These are phyloP conservation scores for Sula dactylatra DNA, from an alignment of 2,113 vertebrate species.

Conservation along the genomic window DNA sequence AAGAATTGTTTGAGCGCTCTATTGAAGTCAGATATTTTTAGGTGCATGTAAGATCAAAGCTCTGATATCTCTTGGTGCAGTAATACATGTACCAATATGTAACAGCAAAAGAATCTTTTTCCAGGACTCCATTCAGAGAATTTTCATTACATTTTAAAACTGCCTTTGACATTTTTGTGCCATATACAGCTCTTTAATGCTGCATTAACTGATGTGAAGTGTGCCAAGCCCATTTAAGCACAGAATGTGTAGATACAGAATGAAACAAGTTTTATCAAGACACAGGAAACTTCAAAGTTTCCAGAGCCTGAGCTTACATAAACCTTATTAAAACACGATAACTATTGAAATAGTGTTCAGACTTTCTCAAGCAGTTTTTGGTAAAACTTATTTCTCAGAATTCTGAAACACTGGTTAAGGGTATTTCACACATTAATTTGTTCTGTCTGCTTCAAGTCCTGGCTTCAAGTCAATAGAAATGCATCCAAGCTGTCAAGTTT, in stretches of 20 bases:
- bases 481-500: conserved; percentile 67
- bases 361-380: conserved; percentile 25
- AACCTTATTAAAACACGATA: conserved; percentile 45
- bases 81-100: conserved; percentile 52
- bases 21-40: conserved; percentile 61
- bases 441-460: conserved; percentile 60
- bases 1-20: conserved; percentile 58
- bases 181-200: conserved; percentile 29
- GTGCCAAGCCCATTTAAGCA: conserved; percentile 24
- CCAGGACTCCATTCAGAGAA: conserved; percentile 49
- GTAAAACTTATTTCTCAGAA: conserved; percentile 40
- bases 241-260: neutral
- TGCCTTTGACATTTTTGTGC: conserved; percentile 52
- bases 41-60: conserved; percentile 48
- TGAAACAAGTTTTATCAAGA: conserved; percentile 48
- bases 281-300: conserved; percentile 36
- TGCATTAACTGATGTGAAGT: conserved; percentile 33
- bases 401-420: conserved; percentile 28
- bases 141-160: conserved; percentile 64
- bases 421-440: conserved; percentile 54
- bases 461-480: conserved; percentile 59
- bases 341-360: conserved; percentile 15
- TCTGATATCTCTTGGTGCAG: conserved; percentile 67
- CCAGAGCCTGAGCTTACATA: conserved; percentile 49
- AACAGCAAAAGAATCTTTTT: conserved; percentile 51